Evolutionary conservation across 2,113 vertebrate species (phyloP), one percentile per base, ranked within the genome.

Genomic region (Gymnogyps californianus): DNA sequence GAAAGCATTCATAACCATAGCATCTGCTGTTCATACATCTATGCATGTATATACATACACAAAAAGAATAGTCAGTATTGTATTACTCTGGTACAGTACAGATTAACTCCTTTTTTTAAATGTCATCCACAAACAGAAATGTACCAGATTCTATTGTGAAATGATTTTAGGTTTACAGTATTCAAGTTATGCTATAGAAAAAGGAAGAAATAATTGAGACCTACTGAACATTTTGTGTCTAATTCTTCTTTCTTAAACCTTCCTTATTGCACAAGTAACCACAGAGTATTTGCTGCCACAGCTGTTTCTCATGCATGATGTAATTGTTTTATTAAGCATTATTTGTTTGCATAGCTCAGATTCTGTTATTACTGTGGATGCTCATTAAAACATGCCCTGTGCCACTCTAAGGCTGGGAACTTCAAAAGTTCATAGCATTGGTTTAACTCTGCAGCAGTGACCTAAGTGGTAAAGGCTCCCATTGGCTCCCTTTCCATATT

Each of bases 261-360:
- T 89, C 69, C 34, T 74, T 76, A 46, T 77, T 96, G 75, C 59
- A 66, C 81, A 96, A 96, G 46, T 80, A 83, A 83, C 94, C 81
- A 89, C 81, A 80, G 47, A 86, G 28, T 74, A 93, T 87, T 93
- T 91, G 89, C 97, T 90, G 42, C 58, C 11, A 2, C 87, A 94
- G 91, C 89, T 94, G 70, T 94, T 96, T 96, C 62, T 91, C 51
- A 77, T 93, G 81, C 44, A 44, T 95, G 81, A 89, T 91, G 87
- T 31, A 94, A 95, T 83, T 94, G 87, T 96, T 96, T 87, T 91
- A 78, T 89, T 96, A 89, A 92, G 29, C 72, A 85, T 76, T 96
- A 95, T 87, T 96, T 96, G 89, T 84, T 96, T 93, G 86, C 65
- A 81, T 87, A 89, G 83, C 80, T 90, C 55, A 64, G 64, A 83